Percentiles rank a stretch among this genome's conserved stretches.
phyloP scores from a whole-genome alignment of 2,113 vertebrate genomes.

The Megaleporinus macrocephalus region DNA sequence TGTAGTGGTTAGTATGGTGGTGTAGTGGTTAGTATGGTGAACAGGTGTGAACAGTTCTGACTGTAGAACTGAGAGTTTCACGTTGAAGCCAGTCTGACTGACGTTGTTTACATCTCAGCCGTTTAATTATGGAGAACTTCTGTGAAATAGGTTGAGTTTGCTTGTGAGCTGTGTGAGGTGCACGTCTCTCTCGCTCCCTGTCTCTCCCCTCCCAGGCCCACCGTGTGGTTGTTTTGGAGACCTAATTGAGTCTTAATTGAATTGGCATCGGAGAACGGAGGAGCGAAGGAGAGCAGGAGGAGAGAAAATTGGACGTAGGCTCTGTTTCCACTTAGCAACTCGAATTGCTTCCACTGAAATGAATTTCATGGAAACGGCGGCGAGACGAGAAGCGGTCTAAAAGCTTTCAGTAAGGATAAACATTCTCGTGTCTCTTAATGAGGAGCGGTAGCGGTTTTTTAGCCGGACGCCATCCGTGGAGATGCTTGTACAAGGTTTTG shows the following conservation, averaged over 20 bases:
- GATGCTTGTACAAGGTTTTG: no score
- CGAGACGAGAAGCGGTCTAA: conserved; percentile 53
- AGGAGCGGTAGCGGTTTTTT: conserved; percentile 59
- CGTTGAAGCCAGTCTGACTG: no score
- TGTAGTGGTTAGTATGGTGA: no score
- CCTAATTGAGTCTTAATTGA: conserved; percentile 87
- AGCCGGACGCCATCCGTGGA: conserved; percentile 65
- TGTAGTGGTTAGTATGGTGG: no score
- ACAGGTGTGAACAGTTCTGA: no score
- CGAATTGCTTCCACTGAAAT: conserved; percentile 41
- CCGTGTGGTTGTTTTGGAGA: conserved; percentile 68
- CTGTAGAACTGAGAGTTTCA: no score
- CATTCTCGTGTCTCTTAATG: conserved; percentile 55
- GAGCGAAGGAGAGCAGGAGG: conserved; percentile 43
- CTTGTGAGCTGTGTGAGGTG: neutral
- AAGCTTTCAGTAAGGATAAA: conserved; percentile 65
- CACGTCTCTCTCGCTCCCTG: neutral
- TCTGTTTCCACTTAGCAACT: conserved; percentile 64
- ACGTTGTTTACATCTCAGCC: no score
- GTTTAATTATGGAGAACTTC: no score
- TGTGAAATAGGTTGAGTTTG: no score
- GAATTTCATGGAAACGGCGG: conserved; percentile 62
- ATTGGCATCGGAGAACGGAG: conserved; percentile 79
- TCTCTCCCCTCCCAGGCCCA: neutral
- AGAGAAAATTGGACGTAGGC: conserved; percentile 65